Percentiles rank a stretch among this genome's conserved stretches.
Conservation (phyloP, 2,888 invertebrate species). For the Baronia brevicornis region DNA sequence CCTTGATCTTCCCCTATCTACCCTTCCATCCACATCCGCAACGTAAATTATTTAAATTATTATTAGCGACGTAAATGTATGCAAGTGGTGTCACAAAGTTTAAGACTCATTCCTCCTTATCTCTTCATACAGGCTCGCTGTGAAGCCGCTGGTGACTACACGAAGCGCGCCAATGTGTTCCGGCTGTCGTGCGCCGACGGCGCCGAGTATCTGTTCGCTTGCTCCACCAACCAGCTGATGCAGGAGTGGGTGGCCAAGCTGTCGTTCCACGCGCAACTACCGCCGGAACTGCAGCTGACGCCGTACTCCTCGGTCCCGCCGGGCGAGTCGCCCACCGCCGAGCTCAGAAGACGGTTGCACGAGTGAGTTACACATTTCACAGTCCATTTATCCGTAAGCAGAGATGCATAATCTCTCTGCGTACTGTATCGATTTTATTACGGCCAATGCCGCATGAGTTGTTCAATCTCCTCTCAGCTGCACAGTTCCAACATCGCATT, state of each 20-base stretch:
- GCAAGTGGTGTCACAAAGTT: slow-evolving; percentile 17
- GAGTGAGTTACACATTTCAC: slow-evolving; percentile 31
- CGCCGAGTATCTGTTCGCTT: slow-evolving; percentile 93
- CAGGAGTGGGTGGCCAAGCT: slow-evolving; percentile 95
- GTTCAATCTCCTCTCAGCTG: background rate
- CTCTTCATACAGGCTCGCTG: slow-evolving; percentile 80
- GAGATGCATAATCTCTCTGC: too few relatives aligned
- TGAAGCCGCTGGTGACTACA: slow-evolving; percentile 93
- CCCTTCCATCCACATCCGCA: too few relatives aligned
- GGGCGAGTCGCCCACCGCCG: slow-evolving; percentile 64
- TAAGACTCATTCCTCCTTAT: too few relatives aligned
- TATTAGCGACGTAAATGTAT: background rate
- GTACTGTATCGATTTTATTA: too few relatives aligned
- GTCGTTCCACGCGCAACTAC: slow-evolving; percentile 92
- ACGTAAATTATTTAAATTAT: too few relatives aligned
- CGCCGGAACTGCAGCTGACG: slow-evolving; percentile 90
- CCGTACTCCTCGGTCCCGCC: slow-evolving; percentile 81
- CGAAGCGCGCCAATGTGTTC: slow-evolving; percentile 95
- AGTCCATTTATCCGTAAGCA: background rate
- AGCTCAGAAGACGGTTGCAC: slow-evolving; percentile 46
- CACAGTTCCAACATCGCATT: too few relatives aligned
- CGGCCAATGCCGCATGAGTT: slow-evolving; percentile 4
- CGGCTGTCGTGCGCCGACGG: slow-evolving; percentile 91
- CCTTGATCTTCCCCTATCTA: too few relatives aligned
- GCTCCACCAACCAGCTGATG: slow-evolving; percentile 83